A percentile compares a stretch with the other conserved stretches of the same genome.
Evolutionary conservation across 1,140 invertebrate genomes (phyloP).

Genomic region (Tetragnatha versicolor): DNA sequence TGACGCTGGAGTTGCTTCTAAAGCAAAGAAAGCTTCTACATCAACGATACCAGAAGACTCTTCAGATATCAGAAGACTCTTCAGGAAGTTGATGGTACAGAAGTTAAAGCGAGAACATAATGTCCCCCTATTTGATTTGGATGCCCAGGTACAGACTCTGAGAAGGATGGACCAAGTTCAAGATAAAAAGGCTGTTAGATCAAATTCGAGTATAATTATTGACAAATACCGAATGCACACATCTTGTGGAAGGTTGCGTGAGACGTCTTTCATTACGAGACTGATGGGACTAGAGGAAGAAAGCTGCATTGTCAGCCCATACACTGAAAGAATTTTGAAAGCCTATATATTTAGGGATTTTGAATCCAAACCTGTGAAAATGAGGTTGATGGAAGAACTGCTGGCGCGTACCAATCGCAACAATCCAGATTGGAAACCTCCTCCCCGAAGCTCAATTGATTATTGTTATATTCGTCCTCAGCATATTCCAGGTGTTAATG

Average conservation of each 20-base stretch:
- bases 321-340: conserved; percentile 72
- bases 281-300: conserved; percentile 60
- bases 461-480: conserved; percentile 86
- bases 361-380: conserved; percentile 72
- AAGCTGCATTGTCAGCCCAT: conserved; percentile 65
- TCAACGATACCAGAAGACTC: conserved; percentile 13
- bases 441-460: conserved; percentile 70
- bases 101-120: conserved; percentile 48
- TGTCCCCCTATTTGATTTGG: conserved; percentile 50
- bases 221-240: conserved; percentile 40
- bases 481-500: conserved; percentile 86
- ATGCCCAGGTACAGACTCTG: conserved; percentile 13
- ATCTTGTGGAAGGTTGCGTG: background rate
- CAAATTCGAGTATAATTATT: conserved; percentile 5
- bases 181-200: background rate
- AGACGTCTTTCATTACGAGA: conserved; percentile 25
- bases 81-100: conserved; percentile 42
- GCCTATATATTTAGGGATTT: conserved; percentile 79
- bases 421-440: conserved; percentile 65
- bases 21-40: conserved; percentile 43
- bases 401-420: conserved; percentile 71
- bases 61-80: conserved; percentile 34
- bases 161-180: conserved; percentile 25
- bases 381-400: conserved; percentile 76
- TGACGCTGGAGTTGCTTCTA: conserved; percentile 39